phyloP scores from a whole-genome alignment of 2,888 invertebrate genomes.

The Galerucella calmariensis region DNA sequence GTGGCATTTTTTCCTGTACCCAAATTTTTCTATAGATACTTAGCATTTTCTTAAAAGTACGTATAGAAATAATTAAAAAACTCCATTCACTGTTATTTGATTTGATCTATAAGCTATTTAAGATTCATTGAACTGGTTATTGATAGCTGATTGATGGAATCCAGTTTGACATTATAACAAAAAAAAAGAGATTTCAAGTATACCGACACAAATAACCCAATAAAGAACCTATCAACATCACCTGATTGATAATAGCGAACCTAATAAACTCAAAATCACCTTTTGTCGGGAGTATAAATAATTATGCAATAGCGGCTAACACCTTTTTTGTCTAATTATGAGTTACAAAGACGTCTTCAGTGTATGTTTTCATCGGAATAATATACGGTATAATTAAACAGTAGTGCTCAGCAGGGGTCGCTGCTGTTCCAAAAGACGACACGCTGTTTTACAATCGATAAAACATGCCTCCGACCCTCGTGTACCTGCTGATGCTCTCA shows the following conservation, averaged over 20 bases:
- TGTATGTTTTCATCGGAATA: slow-evolving; percentile 49
- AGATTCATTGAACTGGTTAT: neutral
- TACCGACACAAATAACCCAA: slow-evolving; percentile 33
- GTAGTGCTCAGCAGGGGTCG: slow-evolving; percentile 55
- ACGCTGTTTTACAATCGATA: slow-evolving; percentile 49
- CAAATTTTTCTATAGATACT: no score
- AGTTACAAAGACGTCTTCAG: slow-evolving; percentile 50
- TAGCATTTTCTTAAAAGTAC: no score
- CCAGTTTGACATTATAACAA: slow-evolving; percentile 11
- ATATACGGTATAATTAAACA: slow-evolving; percentile 56
- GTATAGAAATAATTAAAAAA: no score
- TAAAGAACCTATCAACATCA: slow-evolving; percentile 32
- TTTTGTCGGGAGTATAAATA: slow-evolving; percentile 42
- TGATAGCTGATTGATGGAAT: slow-evolving; percentile 17
- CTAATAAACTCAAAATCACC: slow-evolving; percentile 36
- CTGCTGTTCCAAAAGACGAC: slow-evolving; percentile 45
- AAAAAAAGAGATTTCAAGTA: neutral
- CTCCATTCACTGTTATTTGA: no score
- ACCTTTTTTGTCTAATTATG: slow-evolving; percentile 48
- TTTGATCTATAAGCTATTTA: no score
- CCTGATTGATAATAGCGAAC: slow-evolving; percentile 35
- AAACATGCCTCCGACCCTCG: slow-evolving; percentile 20
- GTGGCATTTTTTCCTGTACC: no score
- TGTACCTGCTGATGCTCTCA: slow-evolving; percentile 18
- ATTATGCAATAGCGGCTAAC: slow-evolving; percentile 43